Evolutionary conservation across 2,888 invertebrate species (phyloP), one percentile per base, ranked within the genome.

Genomic region (Pheosia gnoma): DNA sequence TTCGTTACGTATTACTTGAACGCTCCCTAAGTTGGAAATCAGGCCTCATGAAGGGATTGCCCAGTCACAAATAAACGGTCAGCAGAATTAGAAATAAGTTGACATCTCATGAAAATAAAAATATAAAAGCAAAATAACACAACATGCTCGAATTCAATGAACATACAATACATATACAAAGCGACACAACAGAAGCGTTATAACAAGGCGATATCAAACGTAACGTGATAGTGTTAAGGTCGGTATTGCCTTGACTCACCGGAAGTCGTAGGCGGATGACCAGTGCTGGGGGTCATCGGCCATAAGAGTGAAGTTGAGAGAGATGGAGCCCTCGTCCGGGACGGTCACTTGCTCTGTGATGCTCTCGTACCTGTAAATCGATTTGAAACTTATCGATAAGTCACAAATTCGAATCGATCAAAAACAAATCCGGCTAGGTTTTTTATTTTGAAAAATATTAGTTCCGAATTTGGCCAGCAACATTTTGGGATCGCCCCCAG

Each of bases 211-310:
- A 63, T 57, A 47, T 57, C 45, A 56, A 47, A 60, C 65, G 52
- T 65, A 59, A 63, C 45, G 56, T 52, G 60, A 64, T 52, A 6
- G 55, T 0, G 39, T 65, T 53, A 64, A 69, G 56, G 73, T 55
- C 58, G 67, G 62, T 25, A 49, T 62, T 64, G 74, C 63, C 67
- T 61, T 60, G 57, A 89, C 86, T 92, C 90, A 87, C 94, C 96
- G 94, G 94, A 96, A 96, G 88, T 97, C 97, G 83, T 97, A 96
- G 0, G 96, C 96, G 6, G 96, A 96, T 0, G 97, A 96, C 98
- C 98, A 98, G 81, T 97, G 96, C 70, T 95, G 94, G 0, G 96
- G 96, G 84, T 97, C 96, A 81, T 97, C 96, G n/a, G 96, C 95
- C 95, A 96, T 96, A 55, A 98, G 91, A 0, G 96, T 96, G 77